A percentile compares a stretch with the other conserved stretches of the same genome.
Evolutionary conservation across 2,797 vertebrate genomes (phyloP).

Genomic region (Brachyalestes nurse): DNA sequence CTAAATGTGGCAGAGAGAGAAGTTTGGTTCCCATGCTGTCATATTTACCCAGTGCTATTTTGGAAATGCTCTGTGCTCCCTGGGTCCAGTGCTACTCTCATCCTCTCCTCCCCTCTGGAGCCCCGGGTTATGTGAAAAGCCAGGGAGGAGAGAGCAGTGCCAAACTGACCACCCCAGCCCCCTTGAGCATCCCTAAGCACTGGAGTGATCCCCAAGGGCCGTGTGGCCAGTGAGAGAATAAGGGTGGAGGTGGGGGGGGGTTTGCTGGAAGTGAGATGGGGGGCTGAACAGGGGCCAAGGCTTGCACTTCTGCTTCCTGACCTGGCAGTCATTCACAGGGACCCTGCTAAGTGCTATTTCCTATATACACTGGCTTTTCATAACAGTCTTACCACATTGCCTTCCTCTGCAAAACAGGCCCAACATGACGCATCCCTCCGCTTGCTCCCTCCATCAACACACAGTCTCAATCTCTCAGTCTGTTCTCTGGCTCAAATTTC

Average conservation of each 20-base stretch:
- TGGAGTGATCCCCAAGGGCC: slow-evolving; percentile 84
- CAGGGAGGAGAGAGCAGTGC: slow-evolving; percentile 70
- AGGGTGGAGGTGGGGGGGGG: slow-evolving; percentile 21
- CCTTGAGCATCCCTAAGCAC: slow-evolving; percentile 65
- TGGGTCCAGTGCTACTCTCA: slow-evolving; percentile 80
- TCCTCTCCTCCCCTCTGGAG: slow-evolving; percentile 81
- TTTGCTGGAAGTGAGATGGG: slow-evolving; percentile 53
- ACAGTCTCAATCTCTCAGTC: not conserved
- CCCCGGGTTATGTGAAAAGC: slow-evolving; percentile 94
- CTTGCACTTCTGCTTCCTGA: slow-evolving; percentile 92
- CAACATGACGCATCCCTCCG: not conserved
- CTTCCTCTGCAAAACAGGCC: slow-evolving; percentile 69
- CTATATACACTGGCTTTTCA: slow-evolving; percentile 89
- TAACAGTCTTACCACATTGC: slow-evolving; percentile 89
- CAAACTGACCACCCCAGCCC: slow-evolving; percentile 75
- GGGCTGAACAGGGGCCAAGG: slow-evolving; percentile 84
- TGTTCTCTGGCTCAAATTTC: not conserved
- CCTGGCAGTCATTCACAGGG: slow-evolving; percentile 90
- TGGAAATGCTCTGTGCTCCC: slow-evolving; percentile 76
- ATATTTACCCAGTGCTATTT: slow-evolving; percentile 91
- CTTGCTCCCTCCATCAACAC: not conserved
- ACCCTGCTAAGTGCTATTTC: slow-evolving; percentile 91
- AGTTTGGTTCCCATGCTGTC: slow-evolving; percentile 86
- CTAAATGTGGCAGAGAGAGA: slow-evolving; percentile 72
- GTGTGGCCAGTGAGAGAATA: slow-evolving; percentile 77